Conservation (phyloP, 2,888 invertebrate genomes). For the Stenodema calcarata region DNA sequence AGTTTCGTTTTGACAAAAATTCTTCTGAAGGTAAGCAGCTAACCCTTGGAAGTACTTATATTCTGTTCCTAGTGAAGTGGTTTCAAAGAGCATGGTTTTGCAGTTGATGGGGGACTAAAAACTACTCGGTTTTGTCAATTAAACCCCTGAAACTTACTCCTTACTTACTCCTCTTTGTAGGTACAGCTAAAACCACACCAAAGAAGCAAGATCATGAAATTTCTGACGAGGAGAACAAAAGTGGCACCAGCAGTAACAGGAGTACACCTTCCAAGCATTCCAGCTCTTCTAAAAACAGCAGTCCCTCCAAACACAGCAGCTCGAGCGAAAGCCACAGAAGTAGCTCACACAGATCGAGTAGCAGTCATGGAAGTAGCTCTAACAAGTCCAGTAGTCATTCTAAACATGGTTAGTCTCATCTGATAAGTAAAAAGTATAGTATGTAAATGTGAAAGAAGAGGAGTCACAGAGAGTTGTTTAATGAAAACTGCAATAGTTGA, state of each 20-base stretch:
- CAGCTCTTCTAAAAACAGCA: conserved; percentile 29
- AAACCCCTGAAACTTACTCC: background rate
- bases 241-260: conserved; percentile 11
- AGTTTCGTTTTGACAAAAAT: conserved; percentile 74
- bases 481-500: too few relatives aligned
- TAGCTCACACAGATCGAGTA: background rate
- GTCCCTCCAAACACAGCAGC: conserved; percentile 24
- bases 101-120: too few relatives aligned
- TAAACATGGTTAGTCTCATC: background rate
- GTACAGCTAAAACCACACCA: background rate
- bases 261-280: conserved; percentile 30
- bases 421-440: too few relatives aligned
- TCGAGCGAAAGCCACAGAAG: background rate
- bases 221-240: conserved; percentile 17
- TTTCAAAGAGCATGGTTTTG: background rate
- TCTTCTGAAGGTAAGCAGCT: background rate
- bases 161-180: too few relatives aligned
- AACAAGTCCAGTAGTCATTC: background rate
- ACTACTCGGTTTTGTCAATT: too few relatives aligned
- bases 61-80: too few relatives aligned
- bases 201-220: conserved; percentile 32
- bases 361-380: background rate
- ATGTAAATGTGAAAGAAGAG: too few relatives aligned
- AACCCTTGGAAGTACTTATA: too few relatives aligned
- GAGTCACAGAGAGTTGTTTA: too few relatives aligned